Conservation (phyloP, 2,113 vertebrate species). For the Nymphicus hollandicus region DNA sequence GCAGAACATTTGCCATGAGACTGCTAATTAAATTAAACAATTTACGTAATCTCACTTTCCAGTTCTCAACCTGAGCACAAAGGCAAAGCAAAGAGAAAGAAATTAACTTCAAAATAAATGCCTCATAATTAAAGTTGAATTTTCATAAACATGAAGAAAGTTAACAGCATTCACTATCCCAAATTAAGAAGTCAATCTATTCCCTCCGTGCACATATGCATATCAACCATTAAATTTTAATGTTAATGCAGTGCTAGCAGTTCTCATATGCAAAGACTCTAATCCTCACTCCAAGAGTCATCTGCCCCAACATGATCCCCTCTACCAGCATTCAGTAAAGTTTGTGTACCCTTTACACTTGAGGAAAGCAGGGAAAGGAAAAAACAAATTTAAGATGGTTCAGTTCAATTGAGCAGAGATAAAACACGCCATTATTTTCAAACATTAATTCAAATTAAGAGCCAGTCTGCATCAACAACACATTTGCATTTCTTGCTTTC, state of each 20-base stretch:
- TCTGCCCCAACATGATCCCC: neutral
- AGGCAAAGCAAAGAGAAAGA: conserved; percentile 31
- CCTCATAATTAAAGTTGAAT: conserved; percentile 41
- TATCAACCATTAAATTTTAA: conserved; percentile 12
- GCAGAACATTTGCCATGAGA: conserved; percentile 56
- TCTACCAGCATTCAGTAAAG: neutral
- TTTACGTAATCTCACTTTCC: conserved; percentile 37
- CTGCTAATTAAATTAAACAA: conserved; percentile 63
- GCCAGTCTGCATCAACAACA: neutral
- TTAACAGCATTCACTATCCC: neutral
- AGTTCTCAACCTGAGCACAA: conserved; percentile 25
- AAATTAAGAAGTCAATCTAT: neutral
- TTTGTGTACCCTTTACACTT: neutral
- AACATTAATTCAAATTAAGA: neutral
- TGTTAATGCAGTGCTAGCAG: neutral
- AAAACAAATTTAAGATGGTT: neutral
- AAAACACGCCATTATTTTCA: neutral
- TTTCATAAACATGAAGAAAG: conserved; percentile 39
- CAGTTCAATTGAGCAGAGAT: neutral
- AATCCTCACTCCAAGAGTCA: neutral
- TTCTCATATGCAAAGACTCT: neutral
- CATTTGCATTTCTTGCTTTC: neutral
- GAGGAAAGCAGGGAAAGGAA: neutral
- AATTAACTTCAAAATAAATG: conserved; percentile 36
- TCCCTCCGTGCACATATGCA: neutral